Conservation (phyloP, 2,888 invertebrate species). For the Saturnia pavonia region DNA sequence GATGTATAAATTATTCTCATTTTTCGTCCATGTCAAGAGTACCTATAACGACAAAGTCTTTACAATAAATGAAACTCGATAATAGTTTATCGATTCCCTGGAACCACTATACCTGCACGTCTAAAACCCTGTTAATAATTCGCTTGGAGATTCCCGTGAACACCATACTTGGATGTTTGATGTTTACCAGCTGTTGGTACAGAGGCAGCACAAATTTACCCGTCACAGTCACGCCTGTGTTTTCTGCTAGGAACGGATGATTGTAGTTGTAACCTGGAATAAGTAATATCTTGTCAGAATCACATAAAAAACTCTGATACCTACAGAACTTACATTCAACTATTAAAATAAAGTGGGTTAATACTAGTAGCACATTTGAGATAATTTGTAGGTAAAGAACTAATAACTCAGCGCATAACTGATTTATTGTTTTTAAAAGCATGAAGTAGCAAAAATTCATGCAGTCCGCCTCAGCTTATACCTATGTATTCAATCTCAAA, state of each 20-base stretch:
- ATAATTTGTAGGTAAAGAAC: too few species aligned
- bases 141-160: slow-evolving; percentile 89
- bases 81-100: not conserved
- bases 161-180: slow-evolving; percentile 87
- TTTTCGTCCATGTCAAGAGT: too few species aligned
- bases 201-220: slow-evolving; percentile 85
- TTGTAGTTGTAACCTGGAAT: slow-evolving; percentile 86
- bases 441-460: not conserved
- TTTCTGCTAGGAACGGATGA: slow-evolving; percentile 86
- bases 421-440: too few species aligned
- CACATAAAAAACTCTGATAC: not conserved
- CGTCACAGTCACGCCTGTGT: slow-evolving; percentile 82
- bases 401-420: too few species aligned
- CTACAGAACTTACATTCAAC: not conserved
- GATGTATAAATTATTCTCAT: too few species aligned
- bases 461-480: not conserved
- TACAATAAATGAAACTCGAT: too few species aligned
- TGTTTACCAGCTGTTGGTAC: slow-evolving; percentile 89
- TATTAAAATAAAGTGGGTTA: too few species aligned
- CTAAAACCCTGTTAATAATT: slow-evolving; percentile 84
- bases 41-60: too few species aligned
- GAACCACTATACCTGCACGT: slow-evolving; percentile 83
- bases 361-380: too few species aligned
- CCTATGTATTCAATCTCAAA: too few species aligned
- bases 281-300: not conserved